Evolutionary conservation across 2,797 vertebrate species (phyloP), one percentile per base, ranked within the genome.

Genomic region (Liasis olivaceus): DNA sequence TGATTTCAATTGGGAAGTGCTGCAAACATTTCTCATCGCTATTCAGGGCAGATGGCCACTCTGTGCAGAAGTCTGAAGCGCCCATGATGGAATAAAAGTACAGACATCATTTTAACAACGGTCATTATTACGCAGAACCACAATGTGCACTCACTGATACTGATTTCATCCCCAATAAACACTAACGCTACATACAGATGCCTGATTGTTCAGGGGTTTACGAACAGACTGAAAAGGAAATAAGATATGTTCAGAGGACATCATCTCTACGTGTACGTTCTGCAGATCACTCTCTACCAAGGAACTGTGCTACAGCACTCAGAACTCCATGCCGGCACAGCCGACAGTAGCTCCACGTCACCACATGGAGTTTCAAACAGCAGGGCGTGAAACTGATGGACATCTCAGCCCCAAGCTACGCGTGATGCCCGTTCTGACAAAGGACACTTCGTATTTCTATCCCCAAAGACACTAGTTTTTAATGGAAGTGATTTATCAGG

Each of bases 31-130:
- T 98, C 89, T 98, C 97, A 85, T 98, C 98, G 0, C 97, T 98
- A 96, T 98, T 98, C 94, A 99, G 95, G 59, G 97, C 97, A n/a
- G 98, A 96, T 2, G 99, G 99, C 99, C 99, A 99, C 90, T 98
- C 98, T 20, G 98, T 99, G 92, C 99, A 99, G 97, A 99, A 99
- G 4, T 98, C 99, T 99, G 94, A 62, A 93, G 1, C 14, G 47
- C 60, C 24, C 86, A 51, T 0, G 13, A 24, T 63, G 24, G 12
- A 31, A 47, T 81, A 42, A 91, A 54, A 64, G 28, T 31, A 91
- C 24, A 88, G 47, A 0, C 6, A 22, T 20, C 4, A 51, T 54
- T 88, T 63, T 64, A 54, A 22, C 47, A 26, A 28, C 0, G 15
- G 58, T 56, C 36, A 31, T 6, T 59, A 42, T 58, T 56, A 85